Evolutionary conservation across 2,113 vertebrate species (phyloP), one percentile per base, ranked within the genome.

Genomic region (Casuarius casuarius): DNA sequence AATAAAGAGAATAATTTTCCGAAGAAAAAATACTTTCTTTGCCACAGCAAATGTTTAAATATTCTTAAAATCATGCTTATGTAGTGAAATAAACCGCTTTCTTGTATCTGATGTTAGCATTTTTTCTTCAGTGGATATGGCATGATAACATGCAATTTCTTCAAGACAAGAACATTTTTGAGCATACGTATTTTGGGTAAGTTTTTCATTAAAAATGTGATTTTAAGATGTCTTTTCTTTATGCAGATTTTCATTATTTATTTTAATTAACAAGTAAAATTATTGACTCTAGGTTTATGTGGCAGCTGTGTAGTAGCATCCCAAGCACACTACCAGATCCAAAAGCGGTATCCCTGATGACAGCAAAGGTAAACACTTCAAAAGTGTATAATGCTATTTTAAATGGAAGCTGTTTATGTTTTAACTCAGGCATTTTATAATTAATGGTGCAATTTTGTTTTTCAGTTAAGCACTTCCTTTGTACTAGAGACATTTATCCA

Each of bases 71-170:
- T 89, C 67, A 73, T 52, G 87, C 33, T 71, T 97, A 83, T 96
- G 56, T 95, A 90, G 90, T 96, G 76, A 93, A 97, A 62, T 95
- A 96, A 97, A 96, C 65, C 91, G 76, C 62, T 95, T 95, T 97
- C 91, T 97, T 93, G 89, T 97, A 72, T 87, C 92, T 98, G 90
- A 97, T 97, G 85, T 93, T 97, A 95, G 90, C 91, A 81, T 97
- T 97, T 97, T 98, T 97, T 94, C 94, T 97, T 94, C 97, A 99
- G 99, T 99, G 99, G 99, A 99, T 99, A 96, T 99, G 99, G 99
- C 99, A 99, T 92, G 99, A 99, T 98, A 99, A 99, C 97, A 99
- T 99, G 99, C 99, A 99, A 98, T 99, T 99, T 96, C 99, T 99
- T 92, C 99, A 99, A 98, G 99, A 99, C 96, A 99, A 99, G 98